Evolutionary conservation across 2,113 vertebrate genomes (phyloP).

Genomic region (Microtus oregoni): DNA sequence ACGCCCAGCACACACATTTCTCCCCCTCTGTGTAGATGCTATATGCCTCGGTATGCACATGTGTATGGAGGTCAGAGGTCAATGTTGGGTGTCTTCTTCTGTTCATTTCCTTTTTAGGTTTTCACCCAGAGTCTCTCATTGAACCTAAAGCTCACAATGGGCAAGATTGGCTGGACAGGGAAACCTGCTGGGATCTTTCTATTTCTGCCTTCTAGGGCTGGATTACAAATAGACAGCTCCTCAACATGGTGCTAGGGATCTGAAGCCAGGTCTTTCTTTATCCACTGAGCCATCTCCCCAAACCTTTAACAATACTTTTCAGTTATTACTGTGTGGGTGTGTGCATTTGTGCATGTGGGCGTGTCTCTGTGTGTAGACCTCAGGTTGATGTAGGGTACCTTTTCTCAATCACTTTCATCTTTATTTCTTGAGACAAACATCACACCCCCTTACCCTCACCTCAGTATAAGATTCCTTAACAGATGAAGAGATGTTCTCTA

Average conservation of each 20-base stretch:
- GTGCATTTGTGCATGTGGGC: neutral
- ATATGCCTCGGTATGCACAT: neutral
- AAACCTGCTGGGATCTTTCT: neutral
- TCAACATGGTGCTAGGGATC: neutral
- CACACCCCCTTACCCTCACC: neutral
- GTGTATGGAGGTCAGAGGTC: neutral
- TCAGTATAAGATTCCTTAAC: neutral
- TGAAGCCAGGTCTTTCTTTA: neutral
- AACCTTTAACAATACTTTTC: neutral
- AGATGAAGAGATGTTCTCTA: neutral
- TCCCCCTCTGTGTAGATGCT: neutral
- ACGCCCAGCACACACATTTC: neutral
- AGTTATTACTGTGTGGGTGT: neutral
- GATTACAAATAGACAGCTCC: neutral
- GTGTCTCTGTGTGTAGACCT: neutral
- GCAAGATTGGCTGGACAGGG: neutral
- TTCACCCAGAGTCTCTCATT: neutral
- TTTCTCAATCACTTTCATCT: neutral
- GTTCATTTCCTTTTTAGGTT: neutral
- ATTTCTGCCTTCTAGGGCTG: neutral
- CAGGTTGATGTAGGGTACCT: neutral
- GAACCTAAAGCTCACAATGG: neutral
- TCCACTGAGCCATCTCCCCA: neutral
- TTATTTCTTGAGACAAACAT: neutral
- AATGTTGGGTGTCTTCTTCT: neutral